phyloP scores from a whole-genome alignment of 2,888 invertebrate species.

The Amphipyra tragopoginis region DNA sequence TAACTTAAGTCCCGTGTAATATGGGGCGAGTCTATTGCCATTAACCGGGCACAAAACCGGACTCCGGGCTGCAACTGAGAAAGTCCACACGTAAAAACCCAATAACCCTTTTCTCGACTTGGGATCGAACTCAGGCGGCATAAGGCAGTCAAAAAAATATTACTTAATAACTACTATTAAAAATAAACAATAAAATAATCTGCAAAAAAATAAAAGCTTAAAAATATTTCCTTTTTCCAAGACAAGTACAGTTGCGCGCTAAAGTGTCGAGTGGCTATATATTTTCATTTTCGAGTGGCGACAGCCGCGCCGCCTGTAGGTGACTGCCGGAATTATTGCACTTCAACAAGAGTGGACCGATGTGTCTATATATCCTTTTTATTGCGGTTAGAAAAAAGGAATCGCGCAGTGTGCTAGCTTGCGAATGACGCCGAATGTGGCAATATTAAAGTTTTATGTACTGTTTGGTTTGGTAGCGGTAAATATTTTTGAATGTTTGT shows the following conservation, averaged over 20 bases:
- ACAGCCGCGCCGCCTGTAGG: slow-evolving; percentile 77
- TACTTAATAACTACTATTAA: too few relatives aligned
- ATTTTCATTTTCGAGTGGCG: slow-evolving; percentile 74
- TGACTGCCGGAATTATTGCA: slow-evolving; percentile 84
- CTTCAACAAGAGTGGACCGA: slow-evolving; percentile 73
- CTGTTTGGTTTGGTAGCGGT: slow-evolving; percentile 56
- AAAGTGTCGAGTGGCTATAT: slow-evolving; percentile 78
- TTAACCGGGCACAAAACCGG: too few relatives aligned
- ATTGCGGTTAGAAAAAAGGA: slow-evolving; percentile 72
- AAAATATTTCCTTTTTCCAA: slow-evolving; percentile 58
- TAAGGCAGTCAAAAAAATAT: too few relatives aligned
- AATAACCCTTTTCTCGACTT: too few relatives aligned
- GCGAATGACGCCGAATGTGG: slow-evolving; percentile 57
- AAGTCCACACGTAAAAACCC: too few relatives aligned
- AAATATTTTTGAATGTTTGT: slow-evolving; percentile 52
- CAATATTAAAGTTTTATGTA: slow-evolving; percentile 77
- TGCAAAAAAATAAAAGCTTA: slow-evolving; percentile 32
- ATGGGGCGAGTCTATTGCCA: too few relatives aligned
- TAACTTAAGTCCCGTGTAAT: too few relatives aligned
- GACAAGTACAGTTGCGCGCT: slow-evolving; percentile 68
- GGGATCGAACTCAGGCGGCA: too few relatives aligned
- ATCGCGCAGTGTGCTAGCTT: slow-evolving; percentile 35
- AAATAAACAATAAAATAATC: slow-evolving; percentile 7
- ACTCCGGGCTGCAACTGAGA: too few relatives aligned
- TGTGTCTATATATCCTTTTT: slow-evolving; percentile 70